Evolutionary conservation across 2,888 invertebrate species (phyloP), one percentile per base, ranked within the genome.

Genomic region (Opisthograptis luteolata): DNA sequence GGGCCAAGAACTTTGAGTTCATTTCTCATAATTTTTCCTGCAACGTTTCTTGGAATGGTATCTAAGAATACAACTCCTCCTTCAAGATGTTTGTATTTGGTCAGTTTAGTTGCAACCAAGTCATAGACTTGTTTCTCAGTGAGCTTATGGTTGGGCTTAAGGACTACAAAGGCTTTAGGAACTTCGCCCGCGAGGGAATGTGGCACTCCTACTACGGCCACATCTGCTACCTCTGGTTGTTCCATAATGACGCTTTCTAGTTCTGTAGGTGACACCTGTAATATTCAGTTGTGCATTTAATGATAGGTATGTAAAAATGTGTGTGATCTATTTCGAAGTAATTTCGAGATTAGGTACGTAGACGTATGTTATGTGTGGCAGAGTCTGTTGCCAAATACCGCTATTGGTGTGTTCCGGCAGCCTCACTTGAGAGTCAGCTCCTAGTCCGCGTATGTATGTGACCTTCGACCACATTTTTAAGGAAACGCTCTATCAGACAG

Each of bases 191-290:
- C 93, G 13, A 92, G 70, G 0, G 92, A 85, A 68, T 96, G 93
- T 0, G 94, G 93, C 12, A 95, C 87, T 0, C 96, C 96, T 6
- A 96, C 94, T 0, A 96, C 96, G 0, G 96, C 96, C 0, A 93
- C 95, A 72, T 96, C 96, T 0, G 92, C 92, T 7, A 97, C 93
- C 49, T 93, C 93, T 0, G 94, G 93, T 56, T 93, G 92, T 71
- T 95, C 93, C 76, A 95, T 90, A 28, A 97, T 92, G 3, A 96
- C 75, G 60, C 93, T 94, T 81, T 97, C 97, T 48, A 97, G 79
- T 84, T 97, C 97, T 1, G 96, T 96, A 13, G 97, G 97, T 0
- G 97, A 95, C 17, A 97, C 96, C 95, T 96, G 86, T 57, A 64
- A 66, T 20, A 60, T 44, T 24, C 9, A 24, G 36, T n/a, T n/a